Evolutionary conservation across 1,140 invertebrate species (phyloP).

Genomic region (Platorchestia sp.): DNA sequence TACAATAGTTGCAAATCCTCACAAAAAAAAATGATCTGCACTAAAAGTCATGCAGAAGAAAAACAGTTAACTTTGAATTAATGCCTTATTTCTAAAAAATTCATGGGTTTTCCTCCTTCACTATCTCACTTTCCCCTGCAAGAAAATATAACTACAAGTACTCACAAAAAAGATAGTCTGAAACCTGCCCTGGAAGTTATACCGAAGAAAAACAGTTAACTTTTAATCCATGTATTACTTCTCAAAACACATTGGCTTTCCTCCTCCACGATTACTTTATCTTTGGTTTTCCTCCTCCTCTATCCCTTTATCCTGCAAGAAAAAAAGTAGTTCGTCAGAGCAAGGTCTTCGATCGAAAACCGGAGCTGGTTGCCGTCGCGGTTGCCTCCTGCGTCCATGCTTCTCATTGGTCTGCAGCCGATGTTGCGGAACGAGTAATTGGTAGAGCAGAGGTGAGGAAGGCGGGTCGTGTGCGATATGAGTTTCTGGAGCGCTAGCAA

Average conservation of each 20-base stretch:
- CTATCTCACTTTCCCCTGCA: not conserved
- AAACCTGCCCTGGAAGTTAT: not conserved
- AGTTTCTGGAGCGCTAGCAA: conserved; percentile 49
- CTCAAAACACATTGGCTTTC: not conserved
- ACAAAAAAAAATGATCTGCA: not conserved
- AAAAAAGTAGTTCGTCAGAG: not conserved
- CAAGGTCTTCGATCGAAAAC: not conserved
- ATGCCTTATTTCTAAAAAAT: not conserved
- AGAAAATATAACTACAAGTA: not conserved
- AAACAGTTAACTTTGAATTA: not conserved
- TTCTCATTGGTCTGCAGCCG: not conserved
- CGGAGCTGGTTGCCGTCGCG: not conserved
- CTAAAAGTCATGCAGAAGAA: not conserved
- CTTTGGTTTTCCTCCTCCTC: not conserved
- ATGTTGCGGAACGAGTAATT: conserved; percentile 35
- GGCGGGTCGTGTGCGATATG: conserved; percentile 50
- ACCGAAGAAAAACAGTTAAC: not conserved
- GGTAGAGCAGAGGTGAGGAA: not conserved
- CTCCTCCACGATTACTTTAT: too few species aligned
- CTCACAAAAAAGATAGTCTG: not conserved
- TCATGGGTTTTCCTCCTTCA: not conserved
- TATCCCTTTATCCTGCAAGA: not conserved
- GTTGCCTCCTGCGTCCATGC: not conserved
- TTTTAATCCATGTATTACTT: not conserved
- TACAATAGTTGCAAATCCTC: not conserved